These are phyloP conservation scores for Caenorhabditis sp. DNA, from an alignment of 2,888 invertebrate genomes.

Conservation along the genomic window DNA sequence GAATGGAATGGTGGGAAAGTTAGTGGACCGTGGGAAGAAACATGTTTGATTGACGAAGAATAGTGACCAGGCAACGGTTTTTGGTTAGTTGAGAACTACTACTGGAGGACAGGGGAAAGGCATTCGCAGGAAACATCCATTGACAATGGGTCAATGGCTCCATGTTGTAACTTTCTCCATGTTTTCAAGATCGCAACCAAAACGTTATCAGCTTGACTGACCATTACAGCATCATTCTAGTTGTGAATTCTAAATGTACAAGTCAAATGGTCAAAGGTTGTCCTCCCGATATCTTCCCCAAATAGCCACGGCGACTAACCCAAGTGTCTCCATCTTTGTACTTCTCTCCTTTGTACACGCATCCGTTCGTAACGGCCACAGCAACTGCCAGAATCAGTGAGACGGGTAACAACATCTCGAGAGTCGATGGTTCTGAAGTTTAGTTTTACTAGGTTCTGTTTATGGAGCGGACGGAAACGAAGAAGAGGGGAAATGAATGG, in stretches of 20 bases:
- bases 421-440: background rate
- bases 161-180: no score
- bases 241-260: no score
- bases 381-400: conserved; percentile 10
- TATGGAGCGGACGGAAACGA: background rate
- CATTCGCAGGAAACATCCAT: no score
- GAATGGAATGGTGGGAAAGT: background rate
- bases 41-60: background rate
- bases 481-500: background rate
- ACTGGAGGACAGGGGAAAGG: no score
- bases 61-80: no score
- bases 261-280: background rate
- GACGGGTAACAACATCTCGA: conserved; percentile 7
- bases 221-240: no score
- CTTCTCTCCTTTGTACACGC: conserved; percentile 69
- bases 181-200: no score
- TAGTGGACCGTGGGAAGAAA: background rate
- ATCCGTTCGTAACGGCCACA: conserved; percentile 30
- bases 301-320: conserved; percentile 57
- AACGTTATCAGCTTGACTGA: no score
- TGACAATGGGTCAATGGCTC: no score
- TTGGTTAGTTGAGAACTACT: background rate
- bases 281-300: no score
- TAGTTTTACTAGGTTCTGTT: background rate
- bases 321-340: conserved; percentile 72